These are phyloP conservation scores for Lagria hirta DNA, from an alignment of 2,888 invertebrate species.

Conservation along the genomic window DNA sequence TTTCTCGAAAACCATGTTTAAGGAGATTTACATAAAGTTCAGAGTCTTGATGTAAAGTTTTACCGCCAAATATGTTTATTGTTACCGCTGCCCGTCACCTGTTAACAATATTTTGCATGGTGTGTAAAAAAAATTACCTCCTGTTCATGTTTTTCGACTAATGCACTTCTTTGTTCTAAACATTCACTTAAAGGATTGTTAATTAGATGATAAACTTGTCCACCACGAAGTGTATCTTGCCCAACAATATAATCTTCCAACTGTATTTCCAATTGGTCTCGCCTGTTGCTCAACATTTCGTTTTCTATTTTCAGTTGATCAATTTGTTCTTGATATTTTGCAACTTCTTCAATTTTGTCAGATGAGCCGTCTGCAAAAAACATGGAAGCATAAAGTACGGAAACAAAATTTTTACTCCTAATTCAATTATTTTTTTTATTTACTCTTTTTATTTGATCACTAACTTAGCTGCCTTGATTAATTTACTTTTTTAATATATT, in stretches of 20 bases:
- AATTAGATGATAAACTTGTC: slow-evolving; percentile 62
- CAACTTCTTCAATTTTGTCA: slow-evolving; percentile 58
- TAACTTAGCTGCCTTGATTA: too few species aligned
- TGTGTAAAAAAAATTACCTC: slow-evolving; percentile 56
- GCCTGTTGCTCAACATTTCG: slow-evolving; percentile 53
- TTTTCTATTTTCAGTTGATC: slow-evolving; percentile 57
- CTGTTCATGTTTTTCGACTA: slow-evolving; percentile 69
- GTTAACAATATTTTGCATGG: too few species aligned
- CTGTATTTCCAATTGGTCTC: slow-evolving; percentile 68
- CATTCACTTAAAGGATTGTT: slow-evolving; percentile 75
- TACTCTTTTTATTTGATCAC: too few species aligned
- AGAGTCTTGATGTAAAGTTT: too few species aligned
- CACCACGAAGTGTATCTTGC: slow-evolving; percentile 49
- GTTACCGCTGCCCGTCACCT: too few species aligned
- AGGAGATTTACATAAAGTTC: too few species aligned
- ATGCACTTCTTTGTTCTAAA: slow-evolving; percentile 64
- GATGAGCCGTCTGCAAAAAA: slow-evolving; percentile 43
- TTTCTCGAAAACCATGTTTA: not conserved
- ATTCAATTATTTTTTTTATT: too few species aligned
- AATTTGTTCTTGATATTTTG: slow-evolving; percentile 62
- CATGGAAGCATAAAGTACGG: not conserved
- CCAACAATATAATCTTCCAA: slow-evolving; percentile 59
- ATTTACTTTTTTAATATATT: too few species aligned
- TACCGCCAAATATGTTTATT: too few species aligned
- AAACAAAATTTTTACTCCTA: too few species aligned